Base-by-base conservation (phyloP, 2,797 vertebrate genomes). In the Sebastes minor region DNA sequence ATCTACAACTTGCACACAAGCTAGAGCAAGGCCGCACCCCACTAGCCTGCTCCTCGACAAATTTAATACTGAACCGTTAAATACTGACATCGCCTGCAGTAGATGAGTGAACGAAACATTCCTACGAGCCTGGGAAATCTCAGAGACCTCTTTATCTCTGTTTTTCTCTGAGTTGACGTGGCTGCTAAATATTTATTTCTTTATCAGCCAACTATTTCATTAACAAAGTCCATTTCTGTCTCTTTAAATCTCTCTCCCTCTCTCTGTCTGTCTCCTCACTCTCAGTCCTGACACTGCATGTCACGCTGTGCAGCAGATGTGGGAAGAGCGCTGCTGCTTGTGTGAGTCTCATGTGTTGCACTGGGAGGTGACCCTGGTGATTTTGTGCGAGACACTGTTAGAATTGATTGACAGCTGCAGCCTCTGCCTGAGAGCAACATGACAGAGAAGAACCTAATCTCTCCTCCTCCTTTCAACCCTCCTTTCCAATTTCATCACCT, bases 331-430 rank as follows among this genome's bases (percentile, higher is more conserved):
- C 46, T 20, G 78, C 75, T 65, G 78, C 74, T 78, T 81, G 85
- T 83, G 86, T 70, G 82, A 84, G 74, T 63, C 74, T 69, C 75
- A 80, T 71, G 86, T 87, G 91, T 90, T 88, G 86, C 64, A 82
- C 89, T 80, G 86, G 35, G 81, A 90, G 83, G 83, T 86, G 86
- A 90, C 90, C 82, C 88, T 86, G 86, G 80, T 88, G 90, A 80
- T 81, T 84, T 38, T n/a, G 79, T 82, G 80, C 49, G 53, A 87
- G 83, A 90, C 88, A 67, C 84, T n/a, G 66, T 53, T 28, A 71
- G 74, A 80, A 60, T 23, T 90, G 94, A 94, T 80, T 91, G 87
- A 89, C 87, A 91, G 87, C 87, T 4, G 13, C 71, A 69, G 83
- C 72, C 56, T 78, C 73, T 55, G 78, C 76, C 86, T 60, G 71